Conservation (phyloP, 1,140 invertebrate genomes). For the Leptinotarsa lineolata region DNA sequence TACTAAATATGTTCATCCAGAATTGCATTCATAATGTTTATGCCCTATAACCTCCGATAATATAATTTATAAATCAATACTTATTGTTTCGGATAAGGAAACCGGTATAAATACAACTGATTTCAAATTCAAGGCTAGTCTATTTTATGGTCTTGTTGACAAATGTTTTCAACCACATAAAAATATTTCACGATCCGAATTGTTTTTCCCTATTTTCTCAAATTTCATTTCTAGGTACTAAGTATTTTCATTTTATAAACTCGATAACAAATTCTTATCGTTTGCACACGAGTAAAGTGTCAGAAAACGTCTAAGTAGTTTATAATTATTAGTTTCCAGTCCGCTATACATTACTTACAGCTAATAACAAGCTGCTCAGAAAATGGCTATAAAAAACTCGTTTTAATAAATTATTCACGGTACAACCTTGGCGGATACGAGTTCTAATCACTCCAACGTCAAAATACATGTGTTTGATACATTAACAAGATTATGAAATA, state of each 20-base stretch:
- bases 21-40: no score
- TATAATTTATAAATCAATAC: no score
- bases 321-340: conserved; percentile 40
- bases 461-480: conserved; percentile 17
- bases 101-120: no score
- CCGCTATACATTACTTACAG: conserved; percentile 34
- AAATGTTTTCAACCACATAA: no score
- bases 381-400: conserved; percentile 25
- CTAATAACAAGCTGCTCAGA: conserved; percentile 37
- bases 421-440: conserved; percentile 12
- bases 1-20: no score
- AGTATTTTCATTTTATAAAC: not conserved
- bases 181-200: no score
- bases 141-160: no score
- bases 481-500: conserved; percentile 16
- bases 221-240: no score
- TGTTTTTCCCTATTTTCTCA: no score
- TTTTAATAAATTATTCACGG: conserved; percentile 31
- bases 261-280: not conserved
- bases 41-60: no score
- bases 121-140: no score
- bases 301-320: conserved; percentile 45
- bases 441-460: conserved; percentile 20
- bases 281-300: conserved; percentile 37
- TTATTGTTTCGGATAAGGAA: no score